Evolutionary conservation across 2,888 invertebrate species (phyloP).

Genomic region (Megamerina dolium): DNA sequence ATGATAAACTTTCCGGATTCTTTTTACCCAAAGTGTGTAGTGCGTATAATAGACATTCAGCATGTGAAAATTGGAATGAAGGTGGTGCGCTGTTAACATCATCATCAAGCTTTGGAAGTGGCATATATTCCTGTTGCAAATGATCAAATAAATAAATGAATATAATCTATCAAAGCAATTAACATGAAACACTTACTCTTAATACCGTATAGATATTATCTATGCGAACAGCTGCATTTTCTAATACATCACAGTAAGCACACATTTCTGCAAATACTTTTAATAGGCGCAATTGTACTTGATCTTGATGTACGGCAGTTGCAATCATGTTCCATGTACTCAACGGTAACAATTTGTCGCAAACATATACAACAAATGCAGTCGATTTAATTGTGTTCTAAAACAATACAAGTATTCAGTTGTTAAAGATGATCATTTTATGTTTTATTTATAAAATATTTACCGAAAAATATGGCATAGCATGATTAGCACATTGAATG

Average conservation of each 20-base stretch:
- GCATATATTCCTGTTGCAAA: conserved; percentile 69
- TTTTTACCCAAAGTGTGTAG: conserved; percentile 73
- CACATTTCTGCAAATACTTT: conserved; percentile 84
- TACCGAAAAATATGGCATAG: conserved; percentile 83
- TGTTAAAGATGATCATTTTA: background rate
- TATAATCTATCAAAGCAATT: background rate
- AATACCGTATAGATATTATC: conserved; percentile 71
- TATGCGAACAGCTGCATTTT: conserved; percentile 68
- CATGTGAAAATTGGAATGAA: conserved; percentile 86
- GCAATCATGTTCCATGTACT: conserved; percentile 61
- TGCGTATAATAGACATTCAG: conserved; percentile 81
- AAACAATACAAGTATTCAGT: conserved; percentile 24
- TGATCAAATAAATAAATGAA: conserved; percentile 27
- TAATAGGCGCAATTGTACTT: conserved; percentile 70
- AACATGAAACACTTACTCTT: conserved; percentile 55
- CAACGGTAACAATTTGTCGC: conserved; percentile 74
- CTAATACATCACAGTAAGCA: conserved; percentile 68
- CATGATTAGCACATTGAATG: conserved; percentile 79
- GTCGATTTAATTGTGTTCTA: conserved; percentile 82
- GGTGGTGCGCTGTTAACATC: conserved; percentile 60
- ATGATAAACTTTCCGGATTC: conserved; percentile 64
- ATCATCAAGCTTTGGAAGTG: conserved; percentile 69
- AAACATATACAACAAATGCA: conserved; percentile 76
- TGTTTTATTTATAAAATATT: conserved; percentile 39
- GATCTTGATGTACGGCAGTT: conserved; percentile 56